Evolutionary conservation across 2,113 vertebrate genomes (phyloP).

Genomic region (Bubo blakistoni): DNA sequence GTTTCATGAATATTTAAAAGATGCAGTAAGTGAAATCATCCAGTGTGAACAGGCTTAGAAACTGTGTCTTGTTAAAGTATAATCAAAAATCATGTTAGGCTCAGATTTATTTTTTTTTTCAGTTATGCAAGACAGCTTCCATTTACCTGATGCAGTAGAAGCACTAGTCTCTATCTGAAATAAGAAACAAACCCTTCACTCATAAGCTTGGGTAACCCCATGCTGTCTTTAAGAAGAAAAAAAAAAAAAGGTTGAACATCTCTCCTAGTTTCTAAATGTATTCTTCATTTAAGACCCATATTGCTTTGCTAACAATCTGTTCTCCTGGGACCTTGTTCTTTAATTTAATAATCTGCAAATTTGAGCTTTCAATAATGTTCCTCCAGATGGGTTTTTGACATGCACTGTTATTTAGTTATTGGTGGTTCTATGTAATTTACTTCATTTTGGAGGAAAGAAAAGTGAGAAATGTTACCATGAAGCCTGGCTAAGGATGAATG

Average conservation of each 20-base stretch:
- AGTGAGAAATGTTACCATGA: neutral
- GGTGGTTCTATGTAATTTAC: neutral
- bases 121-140: neutral
- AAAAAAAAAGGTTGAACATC: neutral
- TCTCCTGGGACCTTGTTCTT: neutral
- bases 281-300: neutral
- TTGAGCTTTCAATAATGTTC: neutral
- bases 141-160: neutral
- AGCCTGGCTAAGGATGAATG: neutral
- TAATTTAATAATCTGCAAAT: neutral
- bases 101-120: neutral
- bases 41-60: conserved; percentile 17
- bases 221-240: neutral
- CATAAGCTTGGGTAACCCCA: neutral
- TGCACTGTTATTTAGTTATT: neutral
- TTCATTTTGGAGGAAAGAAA: neutral
- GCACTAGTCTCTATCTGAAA: neutral
- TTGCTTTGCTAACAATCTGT: neutral
- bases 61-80: neutral
- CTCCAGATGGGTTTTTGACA: neutral
- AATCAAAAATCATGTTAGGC: neutral
- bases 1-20: conserved; percentile 49
- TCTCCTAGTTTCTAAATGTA: neutral
- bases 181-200: neutral
- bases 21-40: conserved; percentile 42